Evolutionary conservation across 2,797 vertebrate genomes (phyloP).

Genomic region (Neopelma chrysocephalum): DNA sequence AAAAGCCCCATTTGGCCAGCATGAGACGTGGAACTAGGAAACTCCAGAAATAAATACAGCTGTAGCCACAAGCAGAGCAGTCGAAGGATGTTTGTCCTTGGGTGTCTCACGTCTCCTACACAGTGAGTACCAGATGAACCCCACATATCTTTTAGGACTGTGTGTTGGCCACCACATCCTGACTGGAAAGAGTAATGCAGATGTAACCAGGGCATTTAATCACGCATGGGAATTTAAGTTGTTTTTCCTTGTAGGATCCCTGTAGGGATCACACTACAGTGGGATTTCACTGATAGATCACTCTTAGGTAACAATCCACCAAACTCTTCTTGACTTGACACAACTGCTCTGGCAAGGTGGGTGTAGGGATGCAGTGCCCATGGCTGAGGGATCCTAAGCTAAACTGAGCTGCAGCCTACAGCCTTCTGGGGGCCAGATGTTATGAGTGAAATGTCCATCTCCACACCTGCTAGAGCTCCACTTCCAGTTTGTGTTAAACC

Average conservation of each 20-base stretch:
- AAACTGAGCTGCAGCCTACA: neutral
- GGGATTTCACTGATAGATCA: neutral
- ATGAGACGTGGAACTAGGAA: neutral
- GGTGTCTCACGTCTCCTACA: neutral
- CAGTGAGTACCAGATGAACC: neutral
- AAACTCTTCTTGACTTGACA: neutral
- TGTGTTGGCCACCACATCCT: neutral
- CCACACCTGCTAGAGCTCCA: neutral
- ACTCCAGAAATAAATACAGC: neutral
- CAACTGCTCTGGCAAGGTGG: rapidly evolving
- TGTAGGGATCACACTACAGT: neutral
- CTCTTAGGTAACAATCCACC: neutral
- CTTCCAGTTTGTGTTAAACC: neutral
- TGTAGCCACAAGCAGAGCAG: neutral
- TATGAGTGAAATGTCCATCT: rapidly evolving
- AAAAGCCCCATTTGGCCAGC: neutral
- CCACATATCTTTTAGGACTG: neutral
- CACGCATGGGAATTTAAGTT: neutral
- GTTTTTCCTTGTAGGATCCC: neutral
- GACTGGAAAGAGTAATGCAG: neutral
- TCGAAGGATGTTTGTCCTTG: rapidly evolving
- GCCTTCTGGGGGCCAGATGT: rapidly evolving
- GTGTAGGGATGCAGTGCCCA: neutral
- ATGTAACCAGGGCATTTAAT: neutral
- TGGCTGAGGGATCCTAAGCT: neutral